Base-by-base conservation (phyloP, 2,888 invertebrate species). In the Geophilus truncorum region DNA sequence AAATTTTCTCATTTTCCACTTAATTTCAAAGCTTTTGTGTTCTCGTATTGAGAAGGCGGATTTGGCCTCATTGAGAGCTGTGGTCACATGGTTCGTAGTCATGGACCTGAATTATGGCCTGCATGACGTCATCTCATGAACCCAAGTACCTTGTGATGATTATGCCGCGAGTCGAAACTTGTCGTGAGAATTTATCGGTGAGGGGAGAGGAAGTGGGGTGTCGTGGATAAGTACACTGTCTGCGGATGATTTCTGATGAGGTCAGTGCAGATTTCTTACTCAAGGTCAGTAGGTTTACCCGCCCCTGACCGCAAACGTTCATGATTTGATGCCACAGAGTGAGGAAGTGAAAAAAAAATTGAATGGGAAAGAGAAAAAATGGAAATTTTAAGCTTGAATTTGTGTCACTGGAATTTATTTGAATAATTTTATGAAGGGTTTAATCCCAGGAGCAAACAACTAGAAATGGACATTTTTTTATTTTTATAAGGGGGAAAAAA, bases 211-310 rank as follows among this genome's bases (percentile, higher is more conserved):
- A 45, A 23, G 12, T 25, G 10, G 9, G 25, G 25, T 3, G n/a
- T 10, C 70, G 70, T 23, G 70, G 28, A 70, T 25, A 70, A 12
- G 25, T n/a, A 9, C 28, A 10, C 25, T 70, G 70, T 10, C 70
- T 70, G 70, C 25, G n/a, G 28, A 70, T 70, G 70, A 70, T 70
- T 25, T 28, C 70, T 70, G 70, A 70, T 70, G 70, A 70, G 70
- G 70, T 70, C 70, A 70, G 70, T 25, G 25, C 70, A 70, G 25
- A 70, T 28, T 70, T 51, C 70, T 28, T 70, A 70, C 70, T 25
- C 70, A 70, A 70, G 70, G 70, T 70, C 70, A 70, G 7, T 70
- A 70, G 70, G 70, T 70, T 70, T 70, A 23, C 70, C 28, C 70
- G 70, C 28, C 70, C 70, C 70, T 70, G 70, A 70, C 70, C 70